Conservation (phyloP, 2,797 vertebrate genomes). For the Tragopan temminckii region DNA sequence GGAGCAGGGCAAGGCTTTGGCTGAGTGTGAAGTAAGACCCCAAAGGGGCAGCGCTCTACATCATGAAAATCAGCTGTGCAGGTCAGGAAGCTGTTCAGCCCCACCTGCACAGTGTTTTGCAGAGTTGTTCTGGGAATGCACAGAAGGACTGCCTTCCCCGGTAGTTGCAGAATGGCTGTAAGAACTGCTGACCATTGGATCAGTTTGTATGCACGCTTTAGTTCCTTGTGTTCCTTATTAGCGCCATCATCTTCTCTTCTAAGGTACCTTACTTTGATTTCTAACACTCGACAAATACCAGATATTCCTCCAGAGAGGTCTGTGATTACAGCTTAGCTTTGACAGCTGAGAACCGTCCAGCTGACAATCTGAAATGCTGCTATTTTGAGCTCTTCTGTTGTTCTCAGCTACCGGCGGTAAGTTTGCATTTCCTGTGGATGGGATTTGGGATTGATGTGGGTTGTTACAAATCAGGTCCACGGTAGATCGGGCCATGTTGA, state of each 20-base stretch:
- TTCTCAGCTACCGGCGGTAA: slow-evolving; percentile 24
- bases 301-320: slow-evolving; percentile 30
- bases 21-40: neutral
- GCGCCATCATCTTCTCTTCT: neutral
- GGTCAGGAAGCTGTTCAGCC: neutral
- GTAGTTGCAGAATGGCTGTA: neutral
- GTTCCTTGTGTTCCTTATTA: neutral
- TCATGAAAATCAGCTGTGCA: neutral
- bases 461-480: neutral
- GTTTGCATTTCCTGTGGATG: slow-evolving; percentile 33
- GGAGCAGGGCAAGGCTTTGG: neutral
- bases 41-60: neutral
- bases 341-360: slow-evolving; percentile 46
- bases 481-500: neutral
- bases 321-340: slow-evolving; percentile 39
- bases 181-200: neutral
- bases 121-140: neutral
- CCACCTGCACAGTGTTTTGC: neutral
- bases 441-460: neutral
- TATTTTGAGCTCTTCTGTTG: slow-evolving; percentile 50
- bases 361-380: slow-evolving; percentile 22
- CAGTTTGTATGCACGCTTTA: neutral
- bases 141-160: neutral
- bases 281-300: slow-evolving; percentile 45
- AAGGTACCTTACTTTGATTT: slow-evolving; percentile 37